Conservation (phyloP, 2,797 vertebrate genomes). For the Cetoscarus ocellatus region DNA sequence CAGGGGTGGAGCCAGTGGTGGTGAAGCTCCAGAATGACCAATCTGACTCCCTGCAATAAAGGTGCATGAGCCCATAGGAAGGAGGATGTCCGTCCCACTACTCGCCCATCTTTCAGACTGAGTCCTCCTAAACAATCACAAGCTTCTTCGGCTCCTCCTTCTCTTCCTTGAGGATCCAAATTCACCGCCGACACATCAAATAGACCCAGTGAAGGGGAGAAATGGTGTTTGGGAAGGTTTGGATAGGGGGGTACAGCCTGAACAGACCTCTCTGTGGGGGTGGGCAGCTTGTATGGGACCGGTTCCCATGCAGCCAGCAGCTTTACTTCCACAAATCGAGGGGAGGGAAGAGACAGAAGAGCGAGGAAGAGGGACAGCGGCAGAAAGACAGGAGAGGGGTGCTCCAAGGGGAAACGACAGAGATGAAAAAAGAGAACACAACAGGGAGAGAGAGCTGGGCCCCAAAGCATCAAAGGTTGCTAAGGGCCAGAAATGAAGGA, state of each 20-base stretch:
- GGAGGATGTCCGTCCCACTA: conserved; percentile 79
- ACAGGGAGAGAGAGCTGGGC: conserved; percentile 76
- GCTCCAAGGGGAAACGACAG: conserved; percentile 62
- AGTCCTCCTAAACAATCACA: conserved; percentile 82
- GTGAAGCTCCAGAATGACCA: conserved; percentile 71
- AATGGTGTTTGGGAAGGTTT: conserved; percentile 51
- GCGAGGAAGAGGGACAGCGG: conserved; percentile 71
- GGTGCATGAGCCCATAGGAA: conserved; percentile 69
- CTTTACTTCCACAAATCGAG: conserved; percentile 75
- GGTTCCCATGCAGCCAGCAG: conserved; percentile 82
- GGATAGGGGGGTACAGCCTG: conserved; percentile 54
- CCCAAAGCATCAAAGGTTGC: conserved; percentile 87
- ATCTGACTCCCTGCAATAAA: conserved; percentile 72
- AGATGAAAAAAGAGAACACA: conserved; percentile 61
- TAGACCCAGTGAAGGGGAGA: conserved; percentile 79
- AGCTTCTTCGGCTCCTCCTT: conserved; percentile 62
- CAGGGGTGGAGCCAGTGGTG: conserved; percentile 67
- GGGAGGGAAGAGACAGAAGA: conserved; percentile 66
- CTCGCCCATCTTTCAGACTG: conserved; percentile 73
- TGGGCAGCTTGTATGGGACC: conserved; percentile 75
- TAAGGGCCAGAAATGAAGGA: conserved; percentile 82
- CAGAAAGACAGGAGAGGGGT: conserved; percentile 71
- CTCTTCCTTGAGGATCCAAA: conserved; percentile 65
- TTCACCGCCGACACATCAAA: conserved; percentile 84
- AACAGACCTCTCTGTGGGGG: conserved; percentile 82